A percentile compares a stretch with the other conserved stretches of the same genome.
Conservation (phyloP, 2,113 vertebrate species). For the Delphinapterus leucas region DNA sequence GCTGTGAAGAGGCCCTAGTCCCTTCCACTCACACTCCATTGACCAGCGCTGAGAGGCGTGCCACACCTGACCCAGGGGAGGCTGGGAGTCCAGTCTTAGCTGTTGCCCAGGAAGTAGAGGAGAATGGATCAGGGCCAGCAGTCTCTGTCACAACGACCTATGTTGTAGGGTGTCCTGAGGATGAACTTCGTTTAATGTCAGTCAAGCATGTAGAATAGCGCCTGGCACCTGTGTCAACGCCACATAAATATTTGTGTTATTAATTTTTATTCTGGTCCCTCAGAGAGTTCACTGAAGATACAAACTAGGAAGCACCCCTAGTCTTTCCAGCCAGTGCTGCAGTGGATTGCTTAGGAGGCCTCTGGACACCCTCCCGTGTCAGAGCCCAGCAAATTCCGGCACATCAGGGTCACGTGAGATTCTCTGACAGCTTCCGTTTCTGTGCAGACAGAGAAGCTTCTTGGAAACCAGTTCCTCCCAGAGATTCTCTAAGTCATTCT, state of each 20-base stretch:
- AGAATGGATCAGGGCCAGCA: neutral
- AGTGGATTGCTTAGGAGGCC: neutral
- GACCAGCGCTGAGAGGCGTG: neutral
- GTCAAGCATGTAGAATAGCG: neutral
- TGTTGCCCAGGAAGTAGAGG: neutral
- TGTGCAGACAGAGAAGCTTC: neutral
- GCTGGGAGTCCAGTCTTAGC: neutral
- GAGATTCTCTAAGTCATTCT: neutral
- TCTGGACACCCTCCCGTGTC: rapidly evolving
- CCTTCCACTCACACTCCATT: no score
- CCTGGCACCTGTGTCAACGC: no score
- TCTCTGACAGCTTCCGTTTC: neutral
- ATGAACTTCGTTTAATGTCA: neutral
- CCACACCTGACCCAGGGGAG: rapidly evolving
- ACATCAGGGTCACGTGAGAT: rapidly evolving
- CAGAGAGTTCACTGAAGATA: neutral
- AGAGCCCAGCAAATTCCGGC: neutral
- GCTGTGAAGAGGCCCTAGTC: neutral
- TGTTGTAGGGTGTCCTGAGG: neutral
- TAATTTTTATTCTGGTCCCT: neutral
- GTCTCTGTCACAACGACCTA: neutral
- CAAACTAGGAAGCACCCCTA: neutral
- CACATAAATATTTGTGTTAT: neutral
- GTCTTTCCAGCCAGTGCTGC: neutral
- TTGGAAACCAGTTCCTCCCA: neutral